phyloP scores from a whole-genome alignment of 2,888 invertebrate species.

The Mythimna lalbum region DNA sequence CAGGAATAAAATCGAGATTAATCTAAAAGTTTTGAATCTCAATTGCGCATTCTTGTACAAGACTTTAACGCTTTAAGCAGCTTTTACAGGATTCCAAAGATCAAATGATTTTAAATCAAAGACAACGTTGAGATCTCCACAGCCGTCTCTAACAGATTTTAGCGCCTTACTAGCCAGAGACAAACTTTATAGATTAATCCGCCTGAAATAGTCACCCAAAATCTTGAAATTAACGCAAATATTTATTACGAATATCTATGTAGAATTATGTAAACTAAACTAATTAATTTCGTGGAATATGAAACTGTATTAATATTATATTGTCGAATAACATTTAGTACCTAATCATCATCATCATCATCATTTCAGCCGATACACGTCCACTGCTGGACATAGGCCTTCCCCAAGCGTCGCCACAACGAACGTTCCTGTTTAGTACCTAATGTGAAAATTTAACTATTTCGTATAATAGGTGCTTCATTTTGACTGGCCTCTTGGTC shows the following conservation, averaged over 20 bases:
- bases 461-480: neutral
- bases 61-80: neutral
- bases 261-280: slow-evolving; percentile 29
- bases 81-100: slow-evolving; percentile 17
- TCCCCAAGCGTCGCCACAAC: no score
- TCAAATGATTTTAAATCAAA: slow-evolving; percentile 29
- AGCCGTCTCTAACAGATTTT: slow-evolving; percentile 5
- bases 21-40: neutral
- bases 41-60: neutral
- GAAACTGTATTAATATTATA: neutral
- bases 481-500: neutral
- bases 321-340: neutral
- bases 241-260: slow-evolving; percentile 19
- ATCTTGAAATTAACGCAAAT: slow-evolving; percentile 16
- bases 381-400: no score
- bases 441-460: neutral
- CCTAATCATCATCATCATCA: no score
- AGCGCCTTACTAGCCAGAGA: neutral
- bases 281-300: slow-evolving; percentile 19
- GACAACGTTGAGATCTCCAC: slow-evolving; percentile 22
- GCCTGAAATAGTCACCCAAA: slow-evolving; percentile 8
- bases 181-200: slow-evolving; percentile 38
- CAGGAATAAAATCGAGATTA: neutral
- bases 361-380: no score
- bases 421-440: no score